Percentiles rank a stretch among this genome's conserved stretches.
phyloP scores from a whole-genome alignment of 1,140 invertebrate genomes.

The Pentalonia nigronervosa region DNA sequence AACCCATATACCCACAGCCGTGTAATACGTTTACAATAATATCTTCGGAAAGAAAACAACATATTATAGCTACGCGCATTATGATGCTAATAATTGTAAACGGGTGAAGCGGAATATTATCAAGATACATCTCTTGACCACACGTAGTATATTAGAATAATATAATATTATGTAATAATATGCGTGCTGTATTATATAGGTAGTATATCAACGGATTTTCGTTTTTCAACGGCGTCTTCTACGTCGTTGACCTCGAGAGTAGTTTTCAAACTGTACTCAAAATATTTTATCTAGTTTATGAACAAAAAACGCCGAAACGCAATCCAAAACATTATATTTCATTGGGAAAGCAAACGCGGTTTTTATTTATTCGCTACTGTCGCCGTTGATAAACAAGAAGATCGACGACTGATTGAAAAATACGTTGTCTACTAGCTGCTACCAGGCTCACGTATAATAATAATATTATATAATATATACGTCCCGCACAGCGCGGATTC shows the following conservation, averaged over 20 bases:
- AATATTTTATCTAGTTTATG: conserved; percentile 2
- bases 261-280: neutral
- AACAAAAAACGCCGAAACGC: conserved; percentile 8
- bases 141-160: neutral
- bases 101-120: neutral
- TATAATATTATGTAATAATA: neutral
- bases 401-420: conserved; percentile 20
- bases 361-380: neutral
- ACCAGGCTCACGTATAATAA: neutral
- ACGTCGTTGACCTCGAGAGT: neutral
- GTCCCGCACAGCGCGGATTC: neutral
- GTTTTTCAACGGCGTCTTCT: neutral
- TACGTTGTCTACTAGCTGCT: neutral
- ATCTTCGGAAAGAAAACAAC: neutral
- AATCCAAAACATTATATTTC: neutral
- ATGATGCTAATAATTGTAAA: neutral
- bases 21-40: neutral
- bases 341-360: neutral
- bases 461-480: neutral
- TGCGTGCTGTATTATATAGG: neutral
- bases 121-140: neutral
- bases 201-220: neutral
- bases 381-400: neutral
- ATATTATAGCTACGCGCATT: neutral
- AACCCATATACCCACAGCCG: neutral